Evolutionary conservation across 2,113 vertebrate genomes (phyloP).

Genomic region (Bettongia penicillata): DNA sequence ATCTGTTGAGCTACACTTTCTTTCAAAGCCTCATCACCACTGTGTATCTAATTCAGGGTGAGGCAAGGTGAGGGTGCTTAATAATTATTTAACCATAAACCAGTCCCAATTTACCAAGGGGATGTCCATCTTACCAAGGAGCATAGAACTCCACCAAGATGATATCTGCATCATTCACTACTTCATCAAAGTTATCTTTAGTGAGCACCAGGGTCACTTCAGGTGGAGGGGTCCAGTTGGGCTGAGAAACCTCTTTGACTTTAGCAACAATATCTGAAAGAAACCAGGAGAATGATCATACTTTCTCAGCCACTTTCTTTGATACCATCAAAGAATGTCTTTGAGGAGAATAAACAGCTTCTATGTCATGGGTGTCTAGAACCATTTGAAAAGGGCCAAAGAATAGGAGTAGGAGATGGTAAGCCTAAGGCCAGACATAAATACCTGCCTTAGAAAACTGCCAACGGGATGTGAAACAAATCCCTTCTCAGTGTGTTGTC

Average conservation of each 20-base stretch:
- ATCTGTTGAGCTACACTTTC: background rate
- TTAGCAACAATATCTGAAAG: constrained; percentile 92
- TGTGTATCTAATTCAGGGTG: background rate
- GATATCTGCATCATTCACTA: constrained; percentile 92
- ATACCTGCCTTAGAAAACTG: background rate
- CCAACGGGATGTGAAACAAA: background rate
- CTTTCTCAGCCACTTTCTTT: background rate
- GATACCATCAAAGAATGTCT: background rate
- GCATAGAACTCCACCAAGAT: constrained; percentile 99
- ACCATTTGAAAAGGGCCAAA: background rate
- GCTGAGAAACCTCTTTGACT: constrained; percentile 92
- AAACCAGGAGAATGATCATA: background rate
- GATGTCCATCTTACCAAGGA: constrained; percentile 89
- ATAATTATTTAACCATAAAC: background rate
- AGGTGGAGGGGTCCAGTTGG: constrained; percentile 93
- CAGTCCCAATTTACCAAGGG: background rate
- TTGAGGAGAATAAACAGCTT: background rate
- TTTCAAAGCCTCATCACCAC: background rate
- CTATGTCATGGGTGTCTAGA: background rate
- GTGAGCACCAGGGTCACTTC: constrained; percentile 95
- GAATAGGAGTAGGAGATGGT: background rate
- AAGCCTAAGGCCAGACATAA: background rate
- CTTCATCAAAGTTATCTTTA: constrained; percentile 93
- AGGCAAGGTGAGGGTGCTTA: background rate
- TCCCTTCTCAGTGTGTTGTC: background rate